Evolutionary conservation across 92 coral and sea anemone genomes (phyloP).

Genomic region (Ricordea florida): DNA sequence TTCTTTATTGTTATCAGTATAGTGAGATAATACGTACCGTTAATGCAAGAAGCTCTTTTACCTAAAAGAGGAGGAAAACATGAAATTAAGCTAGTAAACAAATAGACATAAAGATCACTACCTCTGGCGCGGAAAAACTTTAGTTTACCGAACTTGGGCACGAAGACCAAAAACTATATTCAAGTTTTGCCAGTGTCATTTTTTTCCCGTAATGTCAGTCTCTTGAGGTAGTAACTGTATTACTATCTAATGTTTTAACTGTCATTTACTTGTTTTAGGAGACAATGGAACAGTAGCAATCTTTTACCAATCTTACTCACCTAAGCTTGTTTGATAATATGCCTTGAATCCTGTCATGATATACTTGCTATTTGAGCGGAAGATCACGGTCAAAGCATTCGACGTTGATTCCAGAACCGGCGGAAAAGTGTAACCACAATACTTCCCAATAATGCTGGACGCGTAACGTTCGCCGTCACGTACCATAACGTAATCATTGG

Average conservation of each 20-base stretch:
- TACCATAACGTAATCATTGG: constrained; percentile 65
- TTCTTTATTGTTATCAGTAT: too few species aligned
- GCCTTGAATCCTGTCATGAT: constrained; percentile 62
- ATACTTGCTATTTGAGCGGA: constrained; percentile 32
- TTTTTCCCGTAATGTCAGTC: neutral
- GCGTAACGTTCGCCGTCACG: constrained; percentile 39
- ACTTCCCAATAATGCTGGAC: constrained; percentile 43
- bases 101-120: too few species aligned
- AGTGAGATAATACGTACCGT: neutral
- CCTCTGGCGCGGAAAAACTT: too few species aligned
- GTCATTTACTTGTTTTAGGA: too few species aligned
- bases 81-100: too few species aligned
- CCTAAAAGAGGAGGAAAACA: too few species aligned
- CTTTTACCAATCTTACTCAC: constrained; percentile 1
- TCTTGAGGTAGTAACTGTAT: neutral
- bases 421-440: constrained; percentile 74
- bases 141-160: too few species aligned
- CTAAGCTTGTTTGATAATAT: constrained; percentile 19
- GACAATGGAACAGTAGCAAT: too few species aligned
- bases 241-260: too few species aligned
- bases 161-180: too few species aligned
- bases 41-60: neutral
- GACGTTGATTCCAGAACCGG: constrained; percentile 40
- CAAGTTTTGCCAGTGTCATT: neutral
- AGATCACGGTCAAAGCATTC: constrained; percentile 57